phyloP scores from a whole-genome alignment of 2,113 vertebrate genomes.

The Speoplatyrhinus poulsoni region DNA sequence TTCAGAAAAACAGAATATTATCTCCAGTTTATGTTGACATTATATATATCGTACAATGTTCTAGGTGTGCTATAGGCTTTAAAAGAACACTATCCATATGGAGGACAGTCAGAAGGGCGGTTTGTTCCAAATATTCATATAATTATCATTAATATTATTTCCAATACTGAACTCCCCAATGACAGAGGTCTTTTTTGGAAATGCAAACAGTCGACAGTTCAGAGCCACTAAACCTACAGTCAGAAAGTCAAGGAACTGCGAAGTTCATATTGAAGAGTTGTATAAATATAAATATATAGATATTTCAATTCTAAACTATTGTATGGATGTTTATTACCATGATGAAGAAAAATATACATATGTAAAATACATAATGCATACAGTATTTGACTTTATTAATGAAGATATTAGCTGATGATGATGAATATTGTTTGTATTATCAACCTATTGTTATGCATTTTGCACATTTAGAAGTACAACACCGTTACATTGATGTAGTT shows the following conservation, averaged over 20 bases:
- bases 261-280: slow-evolving; percentile 67
- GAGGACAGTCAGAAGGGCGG: slow-evolving; percentile 25
- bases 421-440: slow-evolving; percentile 82
- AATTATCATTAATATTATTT: slow-evolving; percentile 33
- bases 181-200: slow-evolving; percentile 40
- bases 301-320: slow-evolving; percentile 71
- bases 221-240: slow-evolving; percentile 57
- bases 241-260: slow-evolving; percentile 58
- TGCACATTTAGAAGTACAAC: slow-evolving; percentile 90
- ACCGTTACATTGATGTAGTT: slow-evolving; percentile 88
- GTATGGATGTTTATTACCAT: slow-evolving; percentile 79
- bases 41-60: slow-evolving; percentile 8
- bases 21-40: slow-evolving; percentile 23
- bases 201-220: slow-evolving; percentile 53
- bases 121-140: slow-evolving; percentile 53
- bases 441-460: slow-evolving; percentile 92
- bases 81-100: slow-evolving; percentile 41
- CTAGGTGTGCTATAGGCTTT: slow-evolving; percentile 40
- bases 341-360: slow-evolving; percentile 71
- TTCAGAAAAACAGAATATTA: slow-evolving; percentile 14
- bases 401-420: slow-evolving; percentile 71
- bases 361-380: slow-evolving; percentile 77
- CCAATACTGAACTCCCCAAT: slow-evolving; percentile 33
- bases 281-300: slow-evolving; percentile 63
- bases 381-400: slow-evolving; percentile 73